Evolutionary conservation across 2,888 invertebrate species (phyloP).

Genomic region (Rhodophaea formosa): DNA sequence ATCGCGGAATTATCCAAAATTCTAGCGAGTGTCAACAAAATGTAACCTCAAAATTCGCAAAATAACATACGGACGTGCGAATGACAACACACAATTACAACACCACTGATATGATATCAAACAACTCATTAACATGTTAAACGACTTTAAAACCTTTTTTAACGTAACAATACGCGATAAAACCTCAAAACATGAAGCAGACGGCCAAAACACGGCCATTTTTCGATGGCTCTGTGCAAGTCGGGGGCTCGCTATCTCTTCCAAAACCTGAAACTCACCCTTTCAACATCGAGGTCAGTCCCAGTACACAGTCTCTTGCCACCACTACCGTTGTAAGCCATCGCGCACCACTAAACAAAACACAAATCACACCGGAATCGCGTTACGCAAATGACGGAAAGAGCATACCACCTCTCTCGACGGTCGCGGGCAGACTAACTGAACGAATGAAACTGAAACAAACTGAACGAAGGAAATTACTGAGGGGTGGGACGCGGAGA

Average conservation of each 20-base stretch:
- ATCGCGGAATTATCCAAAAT: conserved; percentile 27
- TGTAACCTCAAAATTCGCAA: conserved; percentile 71
- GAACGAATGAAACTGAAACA: conserved; percentile 47
- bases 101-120: conserved; percentile 19
- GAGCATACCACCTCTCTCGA: conserved; percentile 48
- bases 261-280: conserved; percentile 58
- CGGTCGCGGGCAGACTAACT: conserved; percentile 69
- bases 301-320: conserved; percentile 79
- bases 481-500: conserved; percentile 30
- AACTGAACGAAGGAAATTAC: conserved; percentile 39
- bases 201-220: conserved; percentile 77
- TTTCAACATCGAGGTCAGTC: conserved; percentile 75
- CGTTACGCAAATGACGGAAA: conserved; percentile 53
- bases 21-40: conserved; percentile 65
- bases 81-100: conserved; percentile 46
- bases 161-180: conserved; percentile 36
- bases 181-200: conserved; percentile 60
- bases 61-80: conserved; percentile 71
- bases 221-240: conserved; percentile 57
- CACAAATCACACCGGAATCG: conserved; percentile 78
- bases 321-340: conserved; percentile 87
- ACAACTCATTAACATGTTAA: conserved; percentile 28
- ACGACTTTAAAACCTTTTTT: conserved; percentile 31
- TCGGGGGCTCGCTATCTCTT: conserved; percentile 48
- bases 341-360: conserved; percentile 83